Conservation (phyloP, 1,140 invertebrate species). For the Drosophila subpulchrella region DNA sequence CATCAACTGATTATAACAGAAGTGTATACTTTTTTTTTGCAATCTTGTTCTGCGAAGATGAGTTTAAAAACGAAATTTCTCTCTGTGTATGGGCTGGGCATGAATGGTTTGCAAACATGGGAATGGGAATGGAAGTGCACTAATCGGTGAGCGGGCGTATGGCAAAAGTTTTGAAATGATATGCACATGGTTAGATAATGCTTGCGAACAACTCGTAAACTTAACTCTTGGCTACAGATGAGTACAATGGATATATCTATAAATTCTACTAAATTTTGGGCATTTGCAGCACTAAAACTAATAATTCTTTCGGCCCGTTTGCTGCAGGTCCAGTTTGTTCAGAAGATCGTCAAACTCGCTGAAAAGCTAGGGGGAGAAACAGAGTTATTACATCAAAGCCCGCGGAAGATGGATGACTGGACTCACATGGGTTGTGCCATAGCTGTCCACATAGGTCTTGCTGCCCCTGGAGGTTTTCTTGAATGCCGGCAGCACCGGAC, state of each 20-base stretch:
- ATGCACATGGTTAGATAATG: conserved; percentile 38
- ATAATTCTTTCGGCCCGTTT: conserved; percentile 61
- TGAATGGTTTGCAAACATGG: conserved; percentile 8
- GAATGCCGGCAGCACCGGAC: conserved; percentile 57
- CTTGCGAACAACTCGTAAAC: conserved; percentile 19
- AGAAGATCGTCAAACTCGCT: conserved; percentile 80
- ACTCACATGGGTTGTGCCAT: conserved; percentile 76
- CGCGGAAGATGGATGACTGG: background rate
- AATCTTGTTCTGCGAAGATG: background rate
- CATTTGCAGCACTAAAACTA: conserved; percentile 34
- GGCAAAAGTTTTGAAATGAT: conserved; percentile 47
- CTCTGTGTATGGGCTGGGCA: conserved; percentile 21
- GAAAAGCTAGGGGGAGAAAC: conserved; percentile 57
- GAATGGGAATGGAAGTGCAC: conserved; percentile 35
- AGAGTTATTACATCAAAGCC: conserved; percentile 19
- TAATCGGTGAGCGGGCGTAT: conserved; percentile 46
- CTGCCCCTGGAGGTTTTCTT: conserved; percentile 70
- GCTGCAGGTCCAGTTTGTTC: conserved; percentile 72
- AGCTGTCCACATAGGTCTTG: conserved; percentile 78
- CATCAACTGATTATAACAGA: too few relatives aligned
- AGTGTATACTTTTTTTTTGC: too few relatives aligned
- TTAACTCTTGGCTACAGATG: conserved; percentile 25
- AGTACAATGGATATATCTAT: conserved; percentile 25
- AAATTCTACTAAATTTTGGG: conserved; percentile 29
- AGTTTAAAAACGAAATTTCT: conserved; percentile 1